Conservation (phyloP, 2,888 invertebrate species). For the Chrysolina oricalcia region DNA sequence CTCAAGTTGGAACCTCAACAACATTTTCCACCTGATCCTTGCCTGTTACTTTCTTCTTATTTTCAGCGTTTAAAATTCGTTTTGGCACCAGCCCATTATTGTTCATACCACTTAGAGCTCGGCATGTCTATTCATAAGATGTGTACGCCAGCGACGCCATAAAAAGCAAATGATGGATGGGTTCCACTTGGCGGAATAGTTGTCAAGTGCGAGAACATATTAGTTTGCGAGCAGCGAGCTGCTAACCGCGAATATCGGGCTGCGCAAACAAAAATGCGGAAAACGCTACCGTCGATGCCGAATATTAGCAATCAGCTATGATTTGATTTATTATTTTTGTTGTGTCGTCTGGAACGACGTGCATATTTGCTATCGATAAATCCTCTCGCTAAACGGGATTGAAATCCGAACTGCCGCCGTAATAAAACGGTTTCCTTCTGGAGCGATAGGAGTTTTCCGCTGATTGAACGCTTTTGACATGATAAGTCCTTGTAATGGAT, state of each 20-base stretch:
- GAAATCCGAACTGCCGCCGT: slow-evolving; percentile 14
- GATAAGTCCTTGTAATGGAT: slow-evolving; percentile 8
- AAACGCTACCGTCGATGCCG: neutral
- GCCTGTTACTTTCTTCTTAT: too few relatives aligned
- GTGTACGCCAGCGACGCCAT: neutral
- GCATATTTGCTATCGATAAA: slow-evolving; percentile 11
- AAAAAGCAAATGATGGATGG: slow-evolving; percentile 45
- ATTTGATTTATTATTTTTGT: slow-evolving; percentile 27
- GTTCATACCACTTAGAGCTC: neutral
- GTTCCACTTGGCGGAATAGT: slow-evolving; percentile 37
- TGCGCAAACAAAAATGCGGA: slow-evolving; percentile 5
- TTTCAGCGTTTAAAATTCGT: too few relatives aligned
- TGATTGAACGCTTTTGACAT: slow-evolving; percentile 31
- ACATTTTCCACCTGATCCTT: too few relatives aligned
- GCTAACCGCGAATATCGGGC: slow-evolving; percentile 4
- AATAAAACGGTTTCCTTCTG: slow-evolving; percentile 21
- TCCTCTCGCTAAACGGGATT: slow-evolving; percentile 25
- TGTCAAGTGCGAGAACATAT: slow-evolving; percentile 44
- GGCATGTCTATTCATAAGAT: neutral
- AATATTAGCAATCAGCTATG: slow-evolving; percentile 26
- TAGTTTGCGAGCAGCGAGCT: slow-evolving; percentile 23
- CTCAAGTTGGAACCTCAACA: too few relatives aligned
- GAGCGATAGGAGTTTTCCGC: slow-evolving; percentile 25
- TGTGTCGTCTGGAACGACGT: slow-evolving; percentile 15
- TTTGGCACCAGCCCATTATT: neutral